These are phyloP conservation scores for Sylvilagus bachmani DNA, from an alignment of 2,113 vertebrate genomes.

Conservation along the genomic window DNA sequence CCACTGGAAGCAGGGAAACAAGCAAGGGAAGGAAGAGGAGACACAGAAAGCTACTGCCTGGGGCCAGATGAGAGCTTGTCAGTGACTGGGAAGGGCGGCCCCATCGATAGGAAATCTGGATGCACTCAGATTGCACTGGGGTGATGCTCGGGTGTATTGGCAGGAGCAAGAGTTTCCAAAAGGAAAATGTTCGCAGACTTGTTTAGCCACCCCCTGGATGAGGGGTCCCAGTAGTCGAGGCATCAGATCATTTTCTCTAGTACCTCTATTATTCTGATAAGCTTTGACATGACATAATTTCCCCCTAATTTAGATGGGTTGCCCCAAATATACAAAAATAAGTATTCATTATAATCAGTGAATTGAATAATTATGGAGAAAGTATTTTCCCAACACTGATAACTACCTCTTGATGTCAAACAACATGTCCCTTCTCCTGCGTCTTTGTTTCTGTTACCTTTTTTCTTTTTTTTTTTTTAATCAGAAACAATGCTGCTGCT, in stretches of 20 bases:
- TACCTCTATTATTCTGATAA: neutral
- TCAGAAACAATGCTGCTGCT: neutral
- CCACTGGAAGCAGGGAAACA: neutral
- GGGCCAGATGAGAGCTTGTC: neutral
- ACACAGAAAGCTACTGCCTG: neutral
- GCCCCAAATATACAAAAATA: neutral
- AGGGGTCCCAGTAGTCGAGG: neutral
- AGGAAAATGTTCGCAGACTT: neutral
- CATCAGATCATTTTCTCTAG: neutral
- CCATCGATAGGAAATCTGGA: neutral
- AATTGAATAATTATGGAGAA: neutral
- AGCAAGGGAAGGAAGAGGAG: neutral
- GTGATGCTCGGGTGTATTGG: neutral
- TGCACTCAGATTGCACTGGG: neutral
- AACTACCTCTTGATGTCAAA: neutral
- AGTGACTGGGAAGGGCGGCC: no score
- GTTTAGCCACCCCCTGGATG: neutral
- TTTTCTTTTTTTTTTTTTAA: neutral
- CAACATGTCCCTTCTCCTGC: neutral
- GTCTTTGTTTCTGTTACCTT: neutral
- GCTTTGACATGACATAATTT: neutral
- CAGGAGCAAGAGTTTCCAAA: neutral
- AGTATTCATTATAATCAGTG: neutral
- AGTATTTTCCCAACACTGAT: conserved; percentile 1
- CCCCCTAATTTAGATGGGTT: neutral